Percentiles rank a stretch among this genome's conserved stretches.
Conservation (phyloP, 2,888 invertebrate species). For the Cheilosia variabilis region DNA sequence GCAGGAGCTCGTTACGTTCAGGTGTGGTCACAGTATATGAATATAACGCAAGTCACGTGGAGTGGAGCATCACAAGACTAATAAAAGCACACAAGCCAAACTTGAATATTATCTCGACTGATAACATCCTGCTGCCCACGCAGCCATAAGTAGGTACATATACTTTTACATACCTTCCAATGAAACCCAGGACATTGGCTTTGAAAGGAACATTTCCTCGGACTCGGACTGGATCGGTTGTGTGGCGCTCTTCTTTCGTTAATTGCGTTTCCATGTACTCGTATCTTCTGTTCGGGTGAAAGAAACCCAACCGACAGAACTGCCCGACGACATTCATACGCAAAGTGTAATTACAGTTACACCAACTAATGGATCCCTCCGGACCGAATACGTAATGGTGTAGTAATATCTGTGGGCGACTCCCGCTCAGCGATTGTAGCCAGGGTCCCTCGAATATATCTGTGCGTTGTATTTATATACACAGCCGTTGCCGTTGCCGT, state of each 20-base stretch:
- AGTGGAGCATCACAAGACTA: slow-evolving; percentile 50
- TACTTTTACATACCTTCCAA: neutral
- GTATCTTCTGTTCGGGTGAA: slow-evolving; percentile 32
- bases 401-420: slow-evolving; percentile 77
- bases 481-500: no score
- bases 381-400: slow-evolving; percentile 76
- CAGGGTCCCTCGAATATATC: neutral
- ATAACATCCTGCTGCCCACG: neutral
- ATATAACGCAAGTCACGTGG: slow-evolving; percentile 42
- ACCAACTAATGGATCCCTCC: slow-evolving; percentile 61
- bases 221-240: slow-evolving; percentile 6
- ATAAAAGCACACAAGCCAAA: slow-evolving; percentile 49
- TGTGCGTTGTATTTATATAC: no score
- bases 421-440: slow-evolving; percentile 29
- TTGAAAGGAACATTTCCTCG: slow-evolving; percentile 24
- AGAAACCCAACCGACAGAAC: slow-evolving; percentile 25
- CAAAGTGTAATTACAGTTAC: slow-evolving; percentile 70
- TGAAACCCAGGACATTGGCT: slow-evolving; percentile 12
- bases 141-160: slow-evolving; percentile 2
- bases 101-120: neutral
- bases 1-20: slow-evolving; percentile 21
- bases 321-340: slow-evolving; percentile 60
- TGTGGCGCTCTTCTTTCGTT: slow-evolving; percentile 39
- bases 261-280: slow-evolving; percentile 68
- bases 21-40: slow-evolving; percentile 25